These are phyloP conservation scores for Sabatieria punctata DNA, from an alignment of 2,888 invertebrate species.

Conservation along the genomic window DNA sequence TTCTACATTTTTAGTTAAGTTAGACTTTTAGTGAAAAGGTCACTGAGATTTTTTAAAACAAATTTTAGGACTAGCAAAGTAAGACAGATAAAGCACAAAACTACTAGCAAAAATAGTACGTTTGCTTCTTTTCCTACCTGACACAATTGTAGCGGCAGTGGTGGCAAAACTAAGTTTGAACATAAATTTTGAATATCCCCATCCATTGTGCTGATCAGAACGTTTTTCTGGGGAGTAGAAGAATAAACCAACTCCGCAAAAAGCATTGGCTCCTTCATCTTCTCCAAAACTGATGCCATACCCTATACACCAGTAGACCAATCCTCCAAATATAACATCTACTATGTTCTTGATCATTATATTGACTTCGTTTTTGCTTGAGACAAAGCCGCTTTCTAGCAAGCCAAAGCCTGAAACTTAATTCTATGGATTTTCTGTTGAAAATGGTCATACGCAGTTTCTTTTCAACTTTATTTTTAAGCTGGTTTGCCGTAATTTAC, in stretches of 20 bases:
- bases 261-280: slow-evolving; percentile 15
- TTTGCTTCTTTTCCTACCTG: slow-evolving; percentile 10
- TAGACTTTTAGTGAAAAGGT: no score
- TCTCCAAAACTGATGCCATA: slow-evolving; percentile 70
- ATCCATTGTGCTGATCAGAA: slow-evolving; percentile 12
- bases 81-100: no score
- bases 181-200: slow-evolving; percentile 22
- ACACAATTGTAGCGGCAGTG: slow-evolving; percentile 28
- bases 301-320: slow-evolving; percentile 82
- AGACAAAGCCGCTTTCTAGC: slow-evolving; percentile 73
- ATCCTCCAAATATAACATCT: slow-evolving; percentile 72
- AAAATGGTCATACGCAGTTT: no score
- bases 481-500: no score
- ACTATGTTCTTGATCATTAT: slow-evolving; percentile 91
- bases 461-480: no score
- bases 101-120: no score
- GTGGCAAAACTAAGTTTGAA: slow-evolving; percentile 27
- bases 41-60: no score
- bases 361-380: slow-evolving; percentile 64
- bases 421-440: no score
- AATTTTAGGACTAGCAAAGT: no score
- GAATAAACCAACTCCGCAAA: slow-evolving; percentile 25
- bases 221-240: slow-evolving; percentile 18
- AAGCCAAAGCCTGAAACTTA: slow-evolving; percentile 78
- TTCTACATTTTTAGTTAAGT: no score